Evolutionary conservation across 2,113 vertebrate genomes (phyloP).

Genomic region (Ptilorrhoa leucosticta): DNA sequence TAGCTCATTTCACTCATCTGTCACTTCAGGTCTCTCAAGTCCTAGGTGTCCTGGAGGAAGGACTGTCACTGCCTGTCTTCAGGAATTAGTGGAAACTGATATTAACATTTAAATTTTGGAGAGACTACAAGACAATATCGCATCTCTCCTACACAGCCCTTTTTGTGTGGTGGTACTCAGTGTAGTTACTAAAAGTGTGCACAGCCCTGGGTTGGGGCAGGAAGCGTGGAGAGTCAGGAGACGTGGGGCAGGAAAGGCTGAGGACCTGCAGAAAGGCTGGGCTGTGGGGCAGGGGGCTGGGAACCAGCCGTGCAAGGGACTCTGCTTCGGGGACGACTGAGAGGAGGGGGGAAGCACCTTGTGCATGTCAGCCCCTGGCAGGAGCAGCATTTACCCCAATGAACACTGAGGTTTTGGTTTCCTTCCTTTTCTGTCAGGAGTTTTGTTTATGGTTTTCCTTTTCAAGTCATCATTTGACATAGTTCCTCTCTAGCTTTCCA

Average conservation of each 20-base stretch:
- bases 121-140: rapidly evolving
- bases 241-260: background rate
- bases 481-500: background rate
- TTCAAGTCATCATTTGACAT: background rate
- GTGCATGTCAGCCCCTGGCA: background rate
- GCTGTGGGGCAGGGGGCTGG: background rate
- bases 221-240: background rate
- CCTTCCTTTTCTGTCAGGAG: background rate
- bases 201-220: rapidly evolving
- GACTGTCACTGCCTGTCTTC: background rate
- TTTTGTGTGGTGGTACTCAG: background rate
- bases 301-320: background rate
- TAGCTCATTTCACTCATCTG: background rate
- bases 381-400: background rate
- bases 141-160: background rate
- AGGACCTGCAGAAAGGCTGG: background rate
- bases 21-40: background rate
- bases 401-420: background rate
- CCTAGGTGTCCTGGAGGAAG: background rate
- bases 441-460: background rate
- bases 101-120: background rate
- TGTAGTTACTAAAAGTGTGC: background rate
- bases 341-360: background rate
- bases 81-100: background rate
- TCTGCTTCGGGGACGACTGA: rapidly evolving